These are phyloP conservation scores for Diorhabda elongata DNA, from an alignment of 1,140 invertebrate species.

Conservation along the genomic window DNA sequence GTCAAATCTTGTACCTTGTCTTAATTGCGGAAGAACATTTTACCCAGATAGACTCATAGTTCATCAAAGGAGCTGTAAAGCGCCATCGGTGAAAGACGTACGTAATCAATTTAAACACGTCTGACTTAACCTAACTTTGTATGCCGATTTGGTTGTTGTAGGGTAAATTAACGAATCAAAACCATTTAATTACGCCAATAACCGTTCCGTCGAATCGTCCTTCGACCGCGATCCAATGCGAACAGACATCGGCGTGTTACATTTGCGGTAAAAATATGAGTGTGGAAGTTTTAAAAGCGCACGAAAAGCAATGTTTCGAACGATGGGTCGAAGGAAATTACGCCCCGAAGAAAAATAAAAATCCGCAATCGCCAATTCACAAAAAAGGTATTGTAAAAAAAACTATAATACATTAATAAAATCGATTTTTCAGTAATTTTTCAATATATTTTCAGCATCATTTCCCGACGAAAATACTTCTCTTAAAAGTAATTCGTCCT, in stretches of 20 bases:
- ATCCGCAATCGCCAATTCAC: too few relatives aligned
- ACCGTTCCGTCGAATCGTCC: constrained; percentile 16
- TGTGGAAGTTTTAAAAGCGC: constrained; percentile 68
- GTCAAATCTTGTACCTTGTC: constrained; percentile 59
- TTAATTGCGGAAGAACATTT: constrained; percentile 65
- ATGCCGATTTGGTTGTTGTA: too few relatives aligned
- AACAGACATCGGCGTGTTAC: constrained; percentile 53
- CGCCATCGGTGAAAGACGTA: constrained; percentile 15
- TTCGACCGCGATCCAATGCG: neutral
- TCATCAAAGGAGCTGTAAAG: constrained; percentile 61
- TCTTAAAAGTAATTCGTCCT: too few relatives aligned
- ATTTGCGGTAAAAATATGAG: constrained; percentile 75
- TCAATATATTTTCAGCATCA: too few relatives aligned
- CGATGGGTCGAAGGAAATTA: constrained; percentile 51
- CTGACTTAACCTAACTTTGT: too few relatives aligned
- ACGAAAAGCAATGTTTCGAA: constrained; percentile 74
- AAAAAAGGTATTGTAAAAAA: too few relatives aligned
- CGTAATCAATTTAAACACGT: constrained; percentile 11
- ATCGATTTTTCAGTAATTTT: too few relatives aligned
- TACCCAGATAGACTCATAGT: constrained; percentile 62
- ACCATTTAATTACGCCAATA: neutral
- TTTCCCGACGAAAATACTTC: too few relatives aligned
- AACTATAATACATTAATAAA: too few relatives aligned
- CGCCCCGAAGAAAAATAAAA: constrained; percentile 20
- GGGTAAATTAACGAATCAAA: too few relatives aligned